Evolutionary conservation across 2,113 vertebrate genomes (phyloP), one percentile per base, ranked within the genome.

Genomic region (Heterochromis multidens): DNA sequence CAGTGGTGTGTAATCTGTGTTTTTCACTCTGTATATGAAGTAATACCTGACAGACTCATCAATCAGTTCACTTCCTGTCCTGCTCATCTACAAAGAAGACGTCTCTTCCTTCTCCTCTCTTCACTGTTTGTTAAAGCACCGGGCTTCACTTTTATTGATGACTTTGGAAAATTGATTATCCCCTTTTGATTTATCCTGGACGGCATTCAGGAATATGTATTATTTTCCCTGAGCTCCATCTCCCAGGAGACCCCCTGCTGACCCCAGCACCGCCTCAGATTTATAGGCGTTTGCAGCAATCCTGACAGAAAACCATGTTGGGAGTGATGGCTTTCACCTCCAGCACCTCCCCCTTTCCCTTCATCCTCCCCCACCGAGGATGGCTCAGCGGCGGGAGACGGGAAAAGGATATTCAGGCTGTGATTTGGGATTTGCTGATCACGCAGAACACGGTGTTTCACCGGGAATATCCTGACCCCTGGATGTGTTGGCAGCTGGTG

Each of bases 371-470:
- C 21, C 11, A 0, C 4, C 0, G 5, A 37, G 23, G 78, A 33
- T 4, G 0, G 23, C n/a, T 46, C 61, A 82, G 81, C 5, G 33
- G 78, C 21, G 80, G 33, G 70, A 63, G n/a, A 17, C 4, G 46
- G 31, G 16, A 52, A 4, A 31, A 19, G 35, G 67, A 85, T 33
- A 46, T 80, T 1, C 77, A 81, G 49, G 5, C 1, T 2, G 61
- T 17, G 80, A 72, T 70, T 79, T 59, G 40, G 60, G 54, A 84
- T 52, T 27, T 85, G 92, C 90, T 88, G 83, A 92, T 81, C 4
- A 9, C 17, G 84, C 81, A 85, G 77, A 82, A 87, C 40, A 0
- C 0, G 5, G 13, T 52, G 83, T 80, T 85, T 85, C 54, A 67
- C 46, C n/a, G 19, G 79, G 76, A 87, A 80, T 25, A 74, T 80